Conservation (phyloP, 2,797 vertebrate species). For the Lindbergichthys nudifrons region DNA sequence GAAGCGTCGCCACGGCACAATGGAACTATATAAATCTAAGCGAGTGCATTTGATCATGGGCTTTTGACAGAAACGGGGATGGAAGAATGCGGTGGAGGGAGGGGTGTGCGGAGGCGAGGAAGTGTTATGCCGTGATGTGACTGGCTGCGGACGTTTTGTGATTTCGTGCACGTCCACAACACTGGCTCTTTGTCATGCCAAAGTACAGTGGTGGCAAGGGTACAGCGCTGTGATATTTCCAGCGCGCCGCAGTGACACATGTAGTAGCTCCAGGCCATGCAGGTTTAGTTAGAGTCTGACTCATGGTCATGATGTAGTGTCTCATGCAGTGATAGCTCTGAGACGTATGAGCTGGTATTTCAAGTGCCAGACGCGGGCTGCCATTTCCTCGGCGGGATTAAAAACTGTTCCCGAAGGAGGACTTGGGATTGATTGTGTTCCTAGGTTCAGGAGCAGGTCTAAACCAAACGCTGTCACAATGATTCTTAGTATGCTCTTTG, state of each 20-base stretch:
- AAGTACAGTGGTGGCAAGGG: constrained; percentile 72
- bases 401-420: constrained; percentile 69
- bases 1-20: constrained; percentile 62
- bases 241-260: constrained; percentile 74
- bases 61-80: constrained; percentile 71
- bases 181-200: constrained; percentile 76
- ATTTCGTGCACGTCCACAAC: constrained; percentile 76
- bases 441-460: constrained; percentile 55
- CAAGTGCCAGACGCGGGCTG: constrained; percentile 62
- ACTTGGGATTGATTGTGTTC: constrained; percentile 71
- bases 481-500: constrained; percentile 38
- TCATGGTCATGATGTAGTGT: constrained; percentile 82
- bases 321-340: constrained; percentile 75
- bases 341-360: constrained; percentile 80
- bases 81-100: constrained; percentile 42
- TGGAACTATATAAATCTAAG: constrained; percentile 76
- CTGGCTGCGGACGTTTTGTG: constrained; percentile 66
- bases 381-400: constrained; percentile 70
- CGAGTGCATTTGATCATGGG: constrained; percentile 72
- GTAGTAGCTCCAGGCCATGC: constrained; percentile 76
- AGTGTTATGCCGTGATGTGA: constrained; percentile 67
- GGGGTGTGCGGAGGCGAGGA: constrained; percentile 46
- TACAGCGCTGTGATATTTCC: constrained; percentile 75
- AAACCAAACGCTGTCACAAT: constrained; percentile 50
- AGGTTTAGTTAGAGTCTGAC: constrained; percentile 82